These are phyloP conservation scores for Cacoxenus indagator DNA, from an alignment of 2,888 invertebrate species.

Conservation along the genomic window DNA sequence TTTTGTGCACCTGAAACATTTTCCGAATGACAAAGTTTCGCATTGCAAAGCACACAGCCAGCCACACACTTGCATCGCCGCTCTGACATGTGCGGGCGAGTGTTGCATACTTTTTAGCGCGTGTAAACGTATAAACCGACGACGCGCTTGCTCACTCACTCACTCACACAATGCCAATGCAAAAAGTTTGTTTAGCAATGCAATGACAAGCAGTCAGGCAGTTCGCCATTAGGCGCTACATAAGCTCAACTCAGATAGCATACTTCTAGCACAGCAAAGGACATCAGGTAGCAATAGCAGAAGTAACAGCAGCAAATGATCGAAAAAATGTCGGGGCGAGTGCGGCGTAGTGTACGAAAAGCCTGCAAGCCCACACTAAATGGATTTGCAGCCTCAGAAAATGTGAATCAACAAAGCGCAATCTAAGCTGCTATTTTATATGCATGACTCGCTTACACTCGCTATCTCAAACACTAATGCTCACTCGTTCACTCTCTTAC, in stretches of 20 bases:
- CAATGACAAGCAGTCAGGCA: neutral
- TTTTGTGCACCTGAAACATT: constrained; percentile 42
- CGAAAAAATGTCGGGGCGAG: neutral
- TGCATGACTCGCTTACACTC: neutral
- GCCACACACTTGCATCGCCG: neutral
- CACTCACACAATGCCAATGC: constrained; percentile 1
- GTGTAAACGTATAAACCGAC: too few relatives aligned
- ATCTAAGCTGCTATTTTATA: neutral
- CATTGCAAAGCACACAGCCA: neutral
- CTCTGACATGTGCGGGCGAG: too few relatives aligned
- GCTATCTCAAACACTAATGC: too few relatives aligned
- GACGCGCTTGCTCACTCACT: too few relatives aligned
- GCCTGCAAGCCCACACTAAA: neutral
- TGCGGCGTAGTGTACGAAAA: neutral
- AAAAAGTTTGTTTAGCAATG: constrained; percentile 9
- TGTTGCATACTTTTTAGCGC: constrained; percentile 9
- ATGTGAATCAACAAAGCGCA: neutral
- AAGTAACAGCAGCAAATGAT: constrained; percentile 10
- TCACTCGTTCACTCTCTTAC: neutral
- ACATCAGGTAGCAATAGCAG: constrained; percentile 1
- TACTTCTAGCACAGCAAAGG: neutral
- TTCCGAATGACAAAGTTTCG: constrained; percentile 50
- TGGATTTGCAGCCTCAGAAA: neutral
- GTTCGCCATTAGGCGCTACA: constrained; percentile 15
- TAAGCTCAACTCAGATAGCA: constrained; percentile 8